A percentile compares a stretch with the other conserved stretches of the same genome.
These are phyloP conservation scores for Melipona bicolor DNA, from an alignment of 2,888 invertebrate genomes.

Conservation along the genomic window DNA sequence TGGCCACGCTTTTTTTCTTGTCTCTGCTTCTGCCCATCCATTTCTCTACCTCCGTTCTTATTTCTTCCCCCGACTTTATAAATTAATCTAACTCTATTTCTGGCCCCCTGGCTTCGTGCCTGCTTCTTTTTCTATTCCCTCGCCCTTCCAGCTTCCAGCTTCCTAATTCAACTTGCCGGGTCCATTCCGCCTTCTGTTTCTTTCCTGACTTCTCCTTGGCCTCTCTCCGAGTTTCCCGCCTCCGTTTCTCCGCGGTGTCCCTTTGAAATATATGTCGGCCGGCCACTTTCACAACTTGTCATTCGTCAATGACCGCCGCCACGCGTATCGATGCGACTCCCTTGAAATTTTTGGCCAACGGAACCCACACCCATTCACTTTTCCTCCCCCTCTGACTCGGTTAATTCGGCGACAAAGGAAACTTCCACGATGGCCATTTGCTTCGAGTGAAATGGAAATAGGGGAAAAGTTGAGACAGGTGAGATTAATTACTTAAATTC, in stretches of 20 bases:
- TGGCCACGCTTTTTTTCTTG: conserved; percentile 2
- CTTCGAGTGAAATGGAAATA: neutral
- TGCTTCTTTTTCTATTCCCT: conserved; percentile 37
- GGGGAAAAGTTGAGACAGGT: neutral
- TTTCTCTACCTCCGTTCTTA: conserved; percentile 46
- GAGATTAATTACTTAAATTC: neutral
- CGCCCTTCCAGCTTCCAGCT: conserved; percentile 17
- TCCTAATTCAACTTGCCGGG: conserved; percentile 52
- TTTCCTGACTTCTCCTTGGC: neutral
- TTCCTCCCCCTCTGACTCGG: neutral
- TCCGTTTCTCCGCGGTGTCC: neutral
- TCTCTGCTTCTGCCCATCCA: conserved; percentile 44
- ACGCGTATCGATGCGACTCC: neutral
- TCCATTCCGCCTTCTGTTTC: conserved; percentile 20
- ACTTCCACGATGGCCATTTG: neutral
- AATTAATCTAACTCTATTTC: conserved; percentile 62
- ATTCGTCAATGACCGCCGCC: conserved; percentile 19
- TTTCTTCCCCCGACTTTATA: conserved; percentile 57
- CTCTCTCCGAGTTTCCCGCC: neutral
- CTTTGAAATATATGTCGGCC: conserved; percentile 15
- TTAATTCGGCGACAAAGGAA: neutral
- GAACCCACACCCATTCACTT: neutral
- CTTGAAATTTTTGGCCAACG: neutral
- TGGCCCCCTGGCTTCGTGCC: conserved; percentile 49
- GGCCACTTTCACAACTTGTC: conserved; percentile 17